phyloP scores from a whole-genome alignment of 2,888 invertebrate genomes.

The Amphiduros pacificus region DNA sequence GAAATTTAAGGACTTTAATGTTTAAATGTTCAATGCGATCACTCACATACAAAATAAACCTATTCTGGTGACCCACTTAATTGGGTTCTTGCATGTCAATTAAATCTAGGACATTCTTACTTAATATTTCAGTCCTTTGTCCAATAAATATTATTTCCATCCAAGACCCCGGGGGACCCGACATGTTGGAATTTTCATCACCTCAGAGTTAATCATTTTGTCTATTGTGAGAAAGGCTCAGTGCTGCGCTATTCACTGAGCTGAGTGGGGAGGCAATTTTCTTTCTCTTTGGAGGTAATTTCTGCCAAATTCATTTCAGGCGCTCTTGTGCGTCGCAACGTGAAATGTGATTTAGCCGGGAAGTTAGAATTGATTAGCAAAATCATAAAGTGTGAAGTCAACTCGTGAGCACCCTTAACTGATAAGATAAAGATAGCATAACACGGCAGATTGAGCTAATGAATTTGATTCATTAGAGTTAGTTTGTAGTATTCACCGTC shows the following conservation, averaged over 20 bases:
- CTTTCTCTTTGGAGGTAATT: too few species aligned
- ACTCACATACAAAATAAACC: too few species aligned
- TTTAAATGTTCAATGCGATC: too few species aligned
- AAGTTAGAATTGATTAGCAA: background rate
- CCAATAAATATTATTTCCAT: constrained; percentile 12
- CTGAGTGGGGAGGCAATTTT: background rate
- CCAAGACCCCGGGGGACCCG: background rate
- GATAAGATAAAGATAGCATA: background rate
- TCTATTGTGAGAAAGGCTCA: background rate
- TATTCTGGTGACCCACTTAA: constrained; percentile 5
- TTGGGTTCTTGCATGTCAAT: constrained; percentile 12
- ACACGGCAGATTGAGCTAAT: background rate
- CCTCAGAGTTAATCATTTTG: background rate
- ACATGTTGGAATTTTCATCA: background rate
- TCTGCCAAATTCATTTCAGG: too few species aligned
- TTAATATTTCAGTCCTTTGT: constrained; percentile 16
- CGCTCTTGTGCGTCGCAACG: background rate
- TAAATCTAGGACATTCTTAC: constrained; percentile 4
- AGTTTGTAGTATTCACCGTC: too few species aligned
- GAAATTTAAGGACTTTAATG: too few species aligned
- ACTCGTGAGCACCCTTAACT: background rate
- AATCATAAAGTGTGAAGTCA: background rate
- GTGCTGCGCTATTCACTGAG: background rate
- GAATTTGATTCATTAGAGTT: constrained; percentile 3
- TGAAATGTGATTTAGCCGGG: background rate